These are phyloP conservation scores for Muricea muricata DNA, from an alignment of 92 coral and sea anemone species.

Conservation along the genomic window DNA sequence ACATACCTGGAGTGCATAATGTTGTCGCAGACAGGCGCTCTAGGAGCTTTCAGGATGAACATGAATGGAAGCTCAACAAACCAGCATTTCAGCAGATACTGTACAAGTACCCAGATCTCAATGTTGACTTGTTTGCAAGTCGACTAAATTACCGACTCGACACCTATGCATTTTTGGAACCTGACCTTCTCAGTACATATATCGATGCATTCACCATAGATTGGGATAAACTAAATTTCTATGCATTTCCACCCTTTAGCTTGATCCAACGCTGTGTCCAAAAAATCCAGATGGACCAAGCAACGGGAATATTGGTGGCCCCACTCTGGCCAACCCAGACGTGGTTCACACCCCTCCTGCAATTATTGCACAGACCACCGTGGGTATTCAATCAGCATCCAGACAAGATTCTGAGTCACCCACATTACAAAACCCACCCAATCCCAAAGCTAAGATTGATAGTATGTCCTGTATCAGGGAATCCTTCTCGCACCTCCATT, in stretches of 20 bases:
- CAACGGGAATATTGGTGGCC: conserved; percentile 48
- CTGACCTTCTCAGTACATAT: conserved; percentile 39
- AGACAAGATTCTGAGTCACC: conserved; percentile 44
- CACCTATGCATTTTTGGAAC: conserved; percentile 42
- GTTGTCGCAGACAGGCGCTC: conserved; percentile 64
- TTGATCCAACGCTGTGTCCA: conserved; percentile 45
- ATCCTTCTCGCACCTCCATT: conserved; percentile 31
- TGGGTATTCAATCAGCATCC: conserved; percentile 39
- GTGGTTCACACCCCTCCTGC: conserved; percentile 55
- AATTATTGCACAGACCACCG: conserved; percentile 48
- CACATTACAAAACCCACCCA: conserved; percentile 58
- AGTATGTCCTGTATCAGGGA: conserved; percentile 66
- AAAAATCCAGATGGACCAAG: conserved; percentile 55
- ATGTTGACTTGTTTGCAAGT: conserved; percentile 70
- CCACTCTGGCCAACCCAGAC: conserved; percentile 62
- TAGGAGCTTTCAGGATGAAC: conserved; percentile 65
- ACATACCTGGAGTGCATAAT: conserved; percentile 58
- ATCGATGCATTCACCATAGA: conserved; percentile 44
- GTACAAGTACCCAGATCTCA: conserved; percentile 40
- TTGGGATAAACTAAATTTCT: conserved; percentile 42
- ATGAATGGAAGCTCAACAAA: conserved; percentile 68
- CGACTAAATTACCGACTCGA: conserved; percentile 56
- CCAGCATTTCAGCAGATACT: conserved; percentile 41
- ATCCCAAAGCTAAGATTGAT: conserved; percentile 31
- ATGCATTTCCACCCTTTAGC: conserved; percentile 66